These are phyloP conservation scores for Toxonevra muliebris DNA, from an alignment of 2,888 invertebrate genomes.

Conservation along the genomic window DNA sequence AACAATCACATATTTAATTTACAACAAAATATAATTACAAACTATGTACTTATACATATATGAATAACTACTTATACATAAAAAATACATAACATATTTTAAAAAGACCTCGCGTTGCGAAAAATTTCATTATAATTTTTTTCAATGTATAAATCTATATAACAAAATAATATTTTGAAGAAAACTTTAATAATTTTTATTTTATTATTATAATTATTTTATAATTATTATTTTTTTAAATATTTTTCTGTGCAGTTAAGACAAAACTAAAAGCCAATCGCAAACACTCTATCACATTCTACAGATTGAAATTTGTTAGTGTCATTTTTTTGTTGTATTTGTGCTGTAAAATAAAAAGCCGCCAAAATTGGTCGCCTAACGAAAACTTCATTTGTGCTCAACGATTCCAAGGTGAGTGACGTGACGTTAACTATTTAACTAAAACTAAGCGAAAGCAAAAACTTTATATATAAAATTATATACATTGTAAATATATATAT, in stretches of 20 bases:
- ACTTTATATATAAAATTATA: neutral
- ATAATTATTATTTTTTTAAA: neutral
- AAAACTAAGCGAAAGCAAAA: too few relatives aligned
- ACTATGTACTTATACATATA: too few relatives aligned
- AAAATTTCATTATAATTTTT: too few relatives aligned
- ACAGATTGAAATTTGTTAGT: too few relatives aligned
- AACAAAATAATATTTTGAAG: too few relatives aligned
- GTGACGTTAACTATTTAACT: neutral
- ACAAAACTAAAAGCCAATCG: neutral
- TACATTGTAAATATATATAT: neutral
- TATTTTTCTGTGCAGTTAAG: neutral
- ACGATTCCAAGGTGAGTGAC: slow-evolving; percentile 58
- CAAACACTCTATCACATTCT: too few relatives aligned
- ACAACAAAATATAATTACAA: too few relatives aligned
- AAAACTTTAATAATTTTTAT: neutral
- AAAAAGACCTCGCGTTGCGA: too few relatives aligned
- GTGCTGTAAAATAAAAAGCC: slow-evolving; percentile 44
- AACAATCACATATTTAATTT: slow-evolving; percentile 4
- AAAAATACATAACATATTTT: too few relatives aligned
- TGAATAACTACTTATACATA: too few relatives aligned
- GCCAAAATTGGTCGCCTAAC: slow-evolving; percentile 65
- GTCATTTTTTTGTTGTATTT: neutral
- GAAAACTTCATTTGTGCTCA: slow-evolving; percentile 63
- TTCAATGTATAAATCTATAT: too few relatives aligned
- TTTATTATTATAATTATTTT: too few relatives aligned